Evolutionary conservation across 2,797 vertebrate genomes (phyloP).

Genomic region (Brachyalestes nurse): DNA sequence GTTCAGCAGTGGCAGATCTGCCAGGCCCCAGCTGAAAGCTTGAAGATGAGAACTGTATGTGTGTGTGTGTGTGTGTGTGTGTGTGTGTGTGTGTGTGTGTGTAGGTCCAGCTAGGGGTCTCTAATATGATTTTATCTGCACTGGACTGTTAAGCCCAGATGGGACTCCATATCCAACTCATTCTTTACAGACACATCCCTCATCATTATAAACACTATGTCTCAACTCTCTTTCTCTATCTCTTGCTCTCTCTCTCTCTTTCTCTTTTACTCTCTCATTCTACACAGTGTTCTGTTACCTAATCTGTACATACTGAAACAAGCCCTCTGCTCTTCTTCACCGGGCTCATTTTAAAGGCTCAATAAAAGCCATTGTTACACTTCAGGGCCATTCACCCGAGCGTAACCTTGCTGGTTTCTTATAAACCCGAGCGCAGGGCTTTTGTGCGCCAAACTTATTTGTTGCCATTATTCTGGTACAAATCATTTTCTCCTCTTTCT

Average conservation of each 20-base stretch:
- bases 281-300: constrained; percentile 16
- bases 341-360: constrained; percentile 35
- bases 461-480: constrained; percentile 51
- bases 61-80: constrained; percentile 26
- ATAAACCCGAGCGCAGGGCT: constrained; percentile 43
- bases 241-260: constrained; percentile 13
- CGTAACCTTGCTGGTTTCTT: constrained; percentile 47
- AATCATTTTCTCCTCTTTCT: constrained; percentile 53
- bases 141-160: constrained; percentile 77
- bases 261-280: constrained; percentile 15
- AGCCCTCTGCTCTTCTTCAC: constrained; percentile 35
- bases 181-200: constrained; percentile 45
- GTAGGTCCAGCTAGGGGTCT: constrained; percentile 49
- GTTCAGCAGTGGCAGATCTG: constrained; percentile 71
- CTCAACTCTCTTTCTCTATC: constrained; percentile 20
- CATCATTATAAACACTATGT: constrained; percentile 14
- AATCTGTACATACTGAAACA: constrained; percentile 36
- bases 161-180: constrained; percentile 64
- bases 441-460: constrained; percentile 40
- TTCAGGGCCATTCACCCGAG: constrained; percentile 34
- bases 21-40: constrained; percentile 75
- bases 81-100: constrained; percentile 34
- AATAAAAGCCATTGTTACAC: constrained; percentile 43
- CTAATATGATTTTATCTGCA: constrained; percentile 70
- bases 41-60: constrained; percentile 69